Evolutionary conservation across 2,888 invertebrate species (phyloP), one percentile per base, ranked within the genome.

Genomic region (Tiphia femorata): DNA sequence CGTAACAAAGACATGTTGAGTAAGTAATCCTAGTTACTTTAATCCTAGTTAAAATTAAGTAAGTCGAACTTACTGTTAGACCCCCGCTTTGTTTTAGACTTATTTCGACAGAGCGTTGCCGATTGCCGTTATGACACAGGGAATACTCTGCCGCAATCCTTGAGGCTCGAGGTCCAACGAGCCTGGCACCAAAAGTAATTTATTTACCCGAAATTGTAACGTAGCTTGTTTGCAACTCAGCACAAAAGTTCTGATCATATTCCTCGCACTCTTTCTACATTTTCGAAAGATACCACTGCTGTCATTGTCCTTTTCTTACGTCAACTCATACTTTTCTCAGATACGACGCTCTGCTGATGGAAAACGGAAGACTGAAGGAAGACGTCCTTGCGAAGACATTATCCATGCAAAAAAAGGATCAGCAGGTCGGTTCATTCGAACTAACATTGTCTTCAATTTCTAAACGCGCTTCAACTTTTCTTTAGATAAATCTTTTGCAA

Each of bases 1-100:
- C 72, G 58, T 40, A 78, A 78, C 33, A 64, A 72, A 54, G 72
- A 69, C 43, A 77, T 78, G 78, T 55, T 78, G 19, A 78, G 78
- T 78, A 58, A 42, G 73, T 42, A 17, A 38, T 8, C 7, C 5
- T 19, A 10, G 12, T 37, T 44, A n/a, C 40, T 20, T 29, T 1
- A 46, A n/a, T n/a, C 25, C 8, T 25, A 25, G 25, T 25, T 25
- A 35, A 30, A 25, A 20, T 30, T n/a, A 0, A 1, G 2, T 5
- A 29, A 10, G 7, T 12, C 5, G 1, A 33, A 35, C 14, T 10
- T 5, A 23, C 8, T 12, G 20, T 5, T 12, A 6, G n/a, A n/a
- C n/a, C n/a, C n/a, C n/a, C n/a, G n/a, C n/a, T n/a, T n/a, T n/a
- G 17, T 37, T 51, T 47, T 38, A 77, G 78, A 78, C 71, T 64